phyloP scores from a whole-genome alignment of 2,888 invertebrate species.

The Anarsia innoxiella region DNA sequence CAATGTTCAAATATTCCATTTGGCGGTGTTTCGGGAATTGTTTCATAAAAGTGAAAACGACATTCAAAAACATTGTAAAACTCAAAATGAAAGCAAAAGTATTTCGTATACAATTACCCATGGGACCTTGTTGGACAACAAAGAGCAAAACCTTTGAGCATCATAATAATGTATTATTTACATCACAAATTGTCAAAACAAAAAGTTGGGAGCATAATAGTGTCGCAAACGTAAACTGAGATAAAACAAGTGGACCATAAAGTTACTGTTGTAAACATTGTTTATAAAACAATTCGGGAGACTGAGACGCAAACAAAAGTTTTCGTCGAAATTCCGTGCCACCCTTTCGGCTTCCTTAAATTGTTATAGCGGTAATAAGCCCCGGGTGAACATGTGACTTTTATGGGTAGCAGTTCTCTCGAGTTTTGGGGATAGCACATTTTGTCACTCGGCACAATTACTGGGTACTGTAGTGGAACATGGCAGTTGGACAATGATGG shows the following conservation, averaged over 20 bases:
- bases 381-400: constrained; percentile 65
- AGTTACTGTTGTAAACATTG: constrained; percentile 69
- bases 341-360: constrained; percentile 73
- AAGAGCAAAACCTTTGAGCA: constrained; percentile 50
- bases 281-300: constrained; percentile 68
- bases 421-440: constrained; percentile 56
- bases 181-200: constrained; percentile 43
- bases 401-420: constrained; percentile 61
- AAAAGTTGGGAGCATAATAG: constrained; percentile 45
- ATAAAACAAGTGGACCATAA: constrained; percentile 68
- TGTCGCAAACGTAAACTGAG: constrained; percentile 46
- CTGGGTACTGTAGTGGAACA: constrained; percentile 30
- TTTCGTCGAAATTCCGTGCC: constrained; percentile 60
- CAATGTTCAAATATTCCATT: neutral
- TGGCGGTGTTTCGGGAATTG: constrained; percentile 8
- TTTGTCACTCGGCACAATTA: constrained; percentile 61
- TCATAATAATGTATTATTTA: constrained; percentile 25
- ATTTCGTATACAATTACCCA: constrained; percentile 33
- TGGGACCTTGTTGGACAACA: constrained; percentile 26
- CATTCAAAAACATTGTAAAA: constrained; percentile 23
- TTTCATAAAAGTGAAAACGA: constrained; percentile 32
- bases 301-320: constrained; percentile 63
- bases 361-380: constrained; percentile 71
- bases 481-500: constrained; percentile 38
- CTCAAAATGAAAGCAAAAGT: constrained; percentile 50